Conservation (phyloP, 1,140 invertebrate genomes). For the Paraescarpia echinospica region DNA sequence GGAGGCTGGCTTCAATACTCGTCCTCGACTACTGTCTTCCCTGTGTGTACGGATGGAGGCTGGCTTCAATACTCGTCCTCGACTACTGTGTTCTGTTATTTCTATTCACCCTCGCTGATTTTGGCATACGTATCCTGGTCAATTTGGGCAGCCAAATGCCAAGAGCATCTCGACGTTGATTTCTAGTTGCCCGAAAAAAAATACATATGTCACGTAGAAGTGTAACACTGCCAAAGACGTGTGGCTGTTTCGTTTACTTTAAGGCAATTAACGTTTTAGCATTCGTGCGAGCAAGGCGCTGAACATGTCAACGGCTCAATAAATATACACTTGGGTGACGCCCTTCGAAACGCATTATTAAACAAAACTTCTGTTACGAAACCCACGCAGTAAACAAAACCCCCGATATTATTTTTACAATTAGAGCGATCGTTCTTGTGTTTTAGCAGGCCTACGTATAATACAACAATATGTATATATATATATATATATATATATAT, state of each 20-base stretch:
- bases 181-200: not conserved
- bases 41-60: too few relatives aligned
- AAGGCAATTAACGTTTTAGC: not conserved
- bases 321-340: not conserved
- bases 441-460: not conserved
- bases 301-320: not conserved
- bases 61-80: too few relatives aligned
- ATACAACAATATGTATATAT: too few relatives aligned
- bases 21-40: too few relatives aligned
- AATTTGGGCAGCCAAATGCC: too few relatives aligned
- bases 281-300: not conserved
- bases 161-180: not conserved
- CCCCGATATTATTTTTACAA: not conserved
- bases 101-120: too few relatives aligned
- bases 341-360: not conserved
- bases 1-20: too few relatives aligned
- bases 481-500: too few relatives aligned
- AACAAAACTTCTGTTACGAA: not conserved
- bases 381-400: not conserved
- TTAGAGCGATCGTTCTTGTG: not conserved
- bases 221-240: not conserved
- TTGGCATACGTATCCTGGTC: too few relatives aligned
- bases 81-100: too few relatives aligned
- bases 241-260: not conserved
- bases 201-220: not conserved